Evolutionary conservation across 2,888 invertebrate genomes (phyloP), one percentile per base, ranked within the genome.

Genomic region (Rhaphigaster nebulosa): DNA sequence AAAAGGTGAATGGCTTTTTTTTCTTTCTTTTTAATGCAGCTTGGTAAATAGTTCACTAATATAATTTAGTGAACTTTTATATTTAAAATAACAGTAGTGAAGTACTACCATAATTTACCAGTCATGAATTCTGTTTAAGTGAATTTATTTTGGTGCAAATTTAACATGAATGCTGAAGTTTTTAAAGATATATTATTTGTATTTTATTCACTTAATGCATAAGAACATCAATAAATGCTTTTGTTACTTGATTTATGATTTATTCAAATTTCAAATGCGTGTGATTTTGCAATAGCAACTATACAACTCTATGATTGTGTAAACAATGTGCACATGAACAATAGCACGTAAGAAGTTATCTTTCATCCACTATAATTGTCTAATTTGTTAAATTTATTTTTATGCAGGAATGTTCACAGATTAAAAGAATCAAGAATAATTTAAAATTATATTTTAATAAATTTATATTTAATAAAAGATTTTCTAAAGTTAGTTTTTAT

Each of bases 391-490:
- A n/a, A 65, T 29, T 65, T 29, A 29, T 29, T n/a, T 70, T 18
- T 34, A 18, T 70, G 34, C 5, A 18, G 70, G 70, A 70, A 70
- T 70, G 70, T 70, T 70, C 20, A 34, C 20, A 70, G 6, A 29
- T 65, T 45, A 70, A 13, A 65, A 38, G 70, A 38, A 20, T 70
- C 34, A 34, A 70, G 70, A 70, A 70, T 70, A 34, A 34, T 70
- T 29, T 70, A 34, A 34, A 34, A 70, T 70, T 70, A 34, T 70
- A 70, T 70, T 70, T 70, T 70, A 70, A 70, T 70, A 70, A 70
- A 34, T 70, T 70, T 70, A 70, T 70, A 70, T 70, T 29, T 70
- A 34, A 70, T 70, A 34, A 70, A 70, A 70, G 1, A 70, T 70
- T 70, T 70, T 38, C 2, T 4, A 20, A 70, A 70, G 18, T 6